Base-by-base conservation (phyloP, 2,888 invertebrate genomes). In the Brachypalpus laphriformis region DNA sequence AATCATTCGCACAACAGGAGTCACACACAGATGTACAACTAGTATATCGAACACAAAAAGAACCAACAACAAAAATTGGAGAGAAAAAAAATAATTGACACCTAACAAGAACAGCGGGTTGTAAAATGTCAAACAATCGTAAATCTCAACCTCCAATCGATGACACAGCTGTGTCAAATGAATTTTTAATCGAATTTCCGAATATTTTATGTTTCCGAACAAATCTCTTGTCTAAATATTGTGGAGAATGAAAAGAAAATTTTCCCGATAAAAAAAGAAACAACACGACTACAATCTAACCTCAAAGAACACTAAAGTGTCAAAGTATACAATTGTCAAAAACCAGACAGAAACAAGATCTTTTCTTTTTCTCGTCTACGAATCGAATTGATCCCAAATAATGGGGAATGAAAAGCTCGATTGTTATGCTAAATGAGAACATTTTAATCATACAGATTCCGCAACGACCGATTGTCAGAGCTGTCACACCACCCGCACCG, bases 1-100 rank as follows among this genome's bases (percentile, higher is more conserved):
- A 77, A 72, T 82, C 82, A 82, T 82, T 82, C 65, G 77, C 82
- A 66, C 82, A 77, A 82, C 82, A 77, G 82, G 82, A 82, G 82
- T 82, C 82, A 47, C 76, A 82, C 65, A 76, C 65, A 65, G 25
- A 34, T 34, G 28, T 71, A 25, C 25, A 25, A 25, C 25, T 25
- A 76, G 57, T 51, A 76, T 68, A 57, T 37, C 47, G 18, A 28
- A 11, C 45, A 34, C 51, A 25, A 65, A 54, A 18, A 20, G 28
- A 34, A n/a, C 11, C 14, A n/a, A 59, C n/a, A 47, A 6, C 4
- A 56, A 4, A 22, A 34, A 57, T 14, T 8, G 31, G 11, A 56
- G 40, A 54, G 31, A 45, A n/a, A 54, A 40, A 5, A 54, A 75
- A 75, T 40, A 57, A 47, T 54, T 77, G 66, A 82, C 71, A 82